A percentile compares a stretch with the other conserved stretches of the same genome.
These are phyloP conservation scores for Orius insidiosus DNA, from an alignment of 1,140 invertebrate genomes.

Conservation along the genomic window DNA sequence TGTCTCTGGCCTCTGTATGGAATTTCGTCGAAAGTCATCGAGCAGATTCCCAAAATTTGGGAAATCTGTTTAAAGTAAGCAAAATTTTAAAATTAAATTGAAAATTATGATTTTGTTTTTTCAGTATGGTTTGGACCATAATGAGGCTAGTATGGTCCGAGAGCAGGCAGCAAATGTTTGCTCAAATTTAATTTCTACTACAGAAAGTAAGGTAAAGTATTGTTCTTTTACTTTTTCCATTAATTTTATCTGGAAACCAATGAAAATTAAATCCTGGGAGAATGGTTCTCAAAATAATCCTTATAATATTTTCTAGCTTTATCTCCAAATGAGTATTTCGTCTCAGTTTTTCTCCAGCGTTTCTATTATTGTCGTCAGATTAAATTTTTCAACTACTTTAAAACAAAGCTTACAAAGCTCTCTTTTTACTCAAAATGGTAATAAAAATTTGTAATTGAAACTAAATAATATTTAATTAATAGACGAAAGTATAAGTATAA, in stretches of 20 bases:
- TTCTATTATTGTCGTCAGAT: too few relatives aligned
- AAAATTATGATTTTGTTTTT: constrained; percentile 12
- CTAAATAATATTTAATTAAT: background rate
- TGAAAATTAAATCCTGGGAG: too few relatives aligned
- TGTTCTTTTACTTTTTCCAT: background rate
- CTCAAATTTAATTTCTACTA: constrained; percentile 24
- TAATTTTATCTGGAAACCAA: too few relatives aligned
- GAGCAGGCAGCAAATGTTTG: constrained; percentile 27
- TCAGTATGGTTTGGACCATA: constrained; percentile 25
- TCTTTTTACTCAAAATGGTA: too few relatives aligned
- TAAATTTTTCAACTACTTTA: too few relatives aligned
- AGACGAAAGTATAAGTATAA: background rate
- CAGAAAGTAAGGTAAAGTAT: constrained; percentile 15
- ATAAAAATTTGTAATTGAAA: too few relatives aligned
- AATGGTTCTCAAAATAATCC: background rate
- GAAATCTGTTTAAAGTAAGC: constrained; percentile 21
- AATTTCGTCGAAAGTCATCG: constrained; percentile 26
- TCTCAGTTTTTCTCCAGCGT: too few relatives aligned
- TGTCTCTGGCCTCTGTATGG: constrained; percentile 27
- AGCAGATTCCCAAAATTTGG: constrained; percentile 25
- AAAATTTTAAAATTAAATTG: constrained; percentile 5
- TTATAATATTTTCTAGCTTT: too few relatives aligned
- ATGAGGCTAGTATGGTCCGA: constrained; percentile 26
- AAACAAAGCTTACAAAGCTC: too few relatives aligned
- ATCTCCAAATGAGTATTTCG: too few relatives aligned